Evolutionary conservation across 1,140 invertebrate species (phyloP).

Genomic region (Orius laevigatus): DNA sequence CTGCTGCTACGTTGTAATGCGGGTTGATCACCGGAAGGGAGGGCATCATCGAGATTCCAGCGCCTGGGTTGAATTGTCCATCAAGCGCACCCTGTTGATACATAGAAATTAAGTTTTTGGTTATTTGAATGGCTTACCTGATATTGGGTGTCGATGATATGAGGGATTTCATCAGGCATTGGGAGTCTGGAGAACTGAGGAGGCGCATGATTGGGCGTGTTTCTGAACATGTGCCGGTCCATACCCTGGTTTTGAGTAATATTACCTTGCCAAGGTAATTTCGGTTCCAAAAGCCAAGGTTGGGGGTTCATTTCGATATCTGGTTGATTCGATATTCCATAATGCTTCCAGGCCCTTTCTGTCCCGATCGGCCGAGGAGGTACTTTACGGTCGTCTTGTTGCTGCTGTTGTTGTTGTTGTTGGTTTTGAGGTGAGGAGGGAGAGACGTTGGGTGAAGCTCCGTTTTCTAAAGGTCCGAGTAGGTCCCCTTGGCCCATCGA

Average conservation of each 20-base stretch:
- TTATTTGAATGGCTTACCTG: slow-evolving; percentile 1
- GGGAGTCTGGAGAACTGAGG: slow-evolving; percentile 11
- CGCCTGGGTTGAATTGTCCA: slow-evolving; percentile 1
- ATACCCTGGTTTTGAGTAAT: background rate
- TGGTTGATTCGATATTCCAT: slow-evolving; percentile 5
- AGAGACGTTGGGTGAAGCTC: slow-evolving; percentile 29
- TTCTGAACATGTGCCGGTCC: slow-evolving; percentile 10
- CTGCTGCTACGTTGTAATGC: background rate
- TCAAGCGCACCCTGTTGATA: slow-evolving; percentile 5
- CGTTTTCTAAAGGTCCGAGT: slow-evolving; percentile 34
- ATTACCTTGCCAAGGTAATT: background rate
- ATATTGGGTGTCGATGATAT: slow-evolving; percentile 13
- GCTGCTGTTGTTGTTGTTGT: slow-evolving; percentile 3
- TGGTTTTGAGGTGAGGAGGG: slow-evolving; percentile 42
- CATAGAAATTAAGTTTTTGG: background rate
- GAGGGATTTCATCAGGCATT: slow-evolving; percentile 12
- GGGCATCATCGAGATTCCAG: slow-evolving; percentile 9
- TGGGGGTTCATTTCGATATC: slow-evolving; percentile 18
- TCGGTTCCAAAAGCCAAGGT: slow-evolving; percentile 14
- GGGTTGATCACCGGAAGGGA: background rate
- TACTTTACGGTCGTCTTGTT: slow-evolving; percentile 7
- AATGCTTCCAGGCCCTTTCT: slow-evolving; percentile 23
- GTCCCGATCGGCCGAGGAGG: slow-evolving; percentile 20
- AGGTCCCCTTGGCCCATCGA: slow-evolving; percentile 30
- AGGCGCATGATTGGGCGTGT: slow-evolving; percentile 4